These are phyloP conservation scores for Sturnus vulgaris DNA, from an alignment of 2,113 vertebrate species.

Conservation along the genomic window DNA sequence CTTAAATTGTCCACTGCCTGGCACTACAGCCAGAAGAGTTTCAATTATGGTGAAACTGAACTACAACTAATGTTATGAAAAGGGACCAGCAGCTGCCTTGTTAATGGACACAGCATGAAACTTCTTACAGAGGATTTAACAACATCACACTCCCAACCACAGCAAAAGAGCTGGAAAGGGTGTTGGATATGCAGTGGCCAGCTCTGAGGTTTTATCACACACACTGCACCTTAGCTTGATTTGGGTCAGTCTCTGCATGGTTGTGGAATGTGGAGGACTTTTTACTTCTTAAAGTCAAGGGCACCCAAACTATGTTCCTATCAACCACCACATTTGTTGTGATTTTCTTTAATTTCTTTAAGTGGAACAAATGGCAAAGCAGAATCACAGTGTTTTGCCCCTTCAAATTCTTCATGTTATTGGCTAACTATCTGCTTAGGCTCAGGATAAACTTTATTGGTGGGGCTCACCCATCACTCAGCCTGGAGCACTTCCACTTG, in stretches of 20 bases:
- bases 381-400: neutral
- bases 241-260: fast-evolving
- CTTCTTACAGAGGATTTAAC: neutral
- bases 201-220: neutral
- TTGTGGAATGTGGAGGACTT: fast-evolving
- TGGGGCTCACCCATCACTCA: neutral
- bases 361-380: neutral
- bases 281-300: neutral
- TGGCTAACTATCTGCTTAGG: neutral
- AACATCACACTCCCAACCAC: neutral
- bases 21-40: neutral
- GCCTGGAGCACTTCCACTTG: neutral
- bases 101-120: neutral
- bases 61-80: constrained; percentile 20
- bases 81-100: neutral
- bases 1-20: neutral
- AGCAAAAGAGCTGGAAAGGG: neutral
- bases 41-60: neutral
- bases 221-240: neutral
- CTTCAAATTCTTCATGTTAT: neutral
- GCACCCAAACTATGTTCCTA: fast-evolving
- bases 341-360: fast-evolving
- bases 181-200: no score
- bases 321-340: neutral
- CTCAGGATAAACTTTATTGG: neutral